Evolutionary conservation across 2,113 vertebrate species (phyloP), one percentile per base, ranked within the genome.

Genomic region (Vombatus ursinus): DNA sequence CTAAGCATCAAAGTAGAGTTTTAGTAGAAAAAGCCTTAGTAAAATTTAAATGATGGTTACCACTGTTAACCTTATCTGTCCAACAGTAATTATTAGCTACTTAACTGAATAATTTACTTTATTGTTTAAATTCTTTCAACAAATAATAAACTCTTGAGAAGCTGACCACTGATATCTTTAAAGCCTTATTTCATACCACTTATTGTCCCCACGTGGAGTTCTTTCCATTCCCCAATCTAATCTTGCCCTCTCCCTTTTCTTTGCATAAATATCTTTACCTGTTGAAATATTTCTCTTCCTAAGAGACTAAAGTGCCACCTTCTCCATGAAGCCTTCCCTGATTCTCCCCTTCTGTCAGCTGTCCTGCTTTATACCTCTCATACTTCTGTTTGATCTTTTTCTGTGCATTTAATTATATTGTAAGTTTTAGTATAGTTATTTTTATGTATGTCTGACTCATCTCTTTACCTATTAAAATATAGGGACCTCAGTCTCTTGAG

Each of bases 21-120:
- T 84, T 84, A 84, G n/a, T 84, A 84, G 68, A 84, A 84, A 84
- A 84, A 7, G 16, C 25, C 49, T 95, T 91, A 93, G 48, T 12
- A 91, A 93, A 94, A 9, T 93, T 95, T 89, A 90, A 90, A 52
- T 90, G 89, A 91, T 8, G 10, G 1, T 91, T 94, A 37, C 26
- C 0, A 24, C 44, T 84, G 44, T 84, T 93, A 92, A 49, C 90
- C 49, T 84, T 90, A 90, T 92, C 54, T 95, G 26, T 47, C 94
- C 47, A 84, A n/a, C 68, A 84, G 7, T 16, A 84, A 84, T 84
- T 84, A 84, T 84, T 19, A 44, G n/a, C 8, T 84, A 84, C 68
- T 22, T 44, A 84, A 22, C 19, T 44, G 37, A 84, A 84, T 84
- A 84, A 93, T 96, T 90, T 47, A 23, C 94, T 94, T 96, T 91